These are phyloP conservation scores for Alsophila aescularia DNA, from an alignment of 2,888 invertebrate species.

Conservation along the genomic window DNA sequence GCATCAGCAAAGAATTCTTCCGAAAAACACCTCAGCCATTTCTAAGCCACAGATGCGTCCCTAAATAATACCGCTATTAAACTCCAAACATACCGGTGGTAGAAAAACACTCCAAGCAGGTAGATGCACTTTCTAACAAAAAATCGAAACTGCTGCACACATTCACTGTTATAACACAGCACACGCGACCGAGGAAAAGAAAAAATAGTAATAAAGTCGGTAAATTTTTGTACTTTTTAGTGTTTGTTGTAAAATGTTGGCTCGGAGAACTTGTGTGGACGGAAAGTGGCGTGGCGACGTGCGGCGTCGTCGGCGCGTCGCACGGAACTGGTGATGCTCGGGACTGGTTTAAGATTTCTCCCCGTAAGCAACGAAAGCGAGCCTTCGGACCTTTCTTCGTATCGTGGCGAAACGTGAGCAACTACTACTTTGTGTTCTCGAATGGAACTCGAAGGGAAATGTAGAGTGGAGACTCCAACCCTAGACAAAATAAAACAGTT, in stretches of 20 bases:
- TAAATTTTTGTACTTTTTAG: slow-evolving; percentile 18
- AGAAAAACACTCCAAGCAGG: slow-evolving; percentile 65
- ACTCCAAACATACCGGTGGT: slow-evolving; percentile 65
- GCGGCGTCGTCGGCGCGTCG: slow-evolving; percentile 52
- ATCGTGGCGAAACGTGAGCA: slow-evolving; percentile 67
- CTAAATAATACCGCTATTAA: slow-evolving; percentile 61
- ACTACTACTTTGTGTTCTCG: slow-evolving; percentile 57
- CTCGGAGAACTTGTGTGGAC: slow-evolving; percentile 35
- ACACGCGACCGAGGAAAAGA: slow-evolving; percentile 36
- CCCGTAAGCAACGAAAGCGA: slow-evolving; percentile 82
- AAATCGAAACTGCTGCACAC: slow-evolving; percentile 43
- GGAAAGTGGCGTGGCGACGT: slow-evolving; percentile 41
- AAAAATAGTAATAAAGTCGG: slow-evolving; percentile 7
- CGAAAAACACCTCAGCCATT: slow-evolving; percentile 10
- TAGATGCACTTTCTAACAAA: slow-evolving; percentile 62
- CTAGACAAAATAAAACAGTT: too few relatives aligned
- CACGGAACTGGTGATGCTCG: slow-evolving; percentile 54
- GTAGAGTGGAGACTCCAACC: background rate
- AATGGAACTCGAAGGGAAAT: slow-evolving; percentile 11
- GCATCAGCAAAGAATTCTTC: slow-evolving; percentile 6
- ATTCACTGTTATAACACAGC: slow-evolving; percentile 43
- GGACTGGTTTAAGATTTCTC: slow-evolving; percentile 80
- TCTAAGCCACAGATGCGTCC: slow-evolving; percentile 46
- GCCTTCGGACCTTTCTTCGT: slow-evolving; percentile 77
- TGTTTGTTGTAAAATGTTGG: slow-evolving; percentile 35